Percentiles rank a stretch among this genome's conserved stretches.
Conservation (phyloP, 2,888 invertebrate species). For the Hedya salicella region DNA sequence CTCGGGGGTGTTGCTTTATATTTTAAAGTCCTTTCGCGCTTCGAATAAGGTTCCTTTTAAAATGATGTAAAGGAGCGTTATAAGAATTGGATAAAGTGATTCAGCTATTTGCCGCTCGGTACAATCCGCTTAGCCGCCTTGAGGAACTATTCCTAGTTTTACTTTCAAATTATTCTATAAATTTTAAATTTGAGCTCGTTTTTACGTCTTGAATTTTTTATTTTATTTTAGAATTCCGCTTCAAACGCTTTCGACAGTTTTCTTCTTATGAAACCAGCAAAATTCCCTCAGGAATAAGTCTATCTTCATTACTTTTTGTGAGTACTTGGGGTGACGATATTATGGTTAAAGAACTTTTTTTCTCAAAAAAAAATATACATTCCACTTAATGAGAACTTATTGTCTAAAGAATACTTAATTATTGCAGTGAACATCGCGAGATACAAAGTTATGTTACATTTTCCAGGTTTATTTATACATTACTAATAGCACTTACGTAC, state of each 20-base stretch:
- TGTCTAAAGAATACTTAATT: no score
- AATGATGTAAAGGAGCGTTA: background rate
- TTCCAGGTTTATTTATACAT: no score
- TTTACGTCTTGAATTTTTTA: background rate
- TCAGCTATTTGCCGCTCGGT: background rate
- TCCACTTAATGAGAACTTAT: no score
- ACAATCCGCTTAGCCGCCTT: slow-evolving; percentile 6
- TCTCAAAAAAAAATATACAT: no score
- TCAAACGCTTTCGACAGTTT: background rate
- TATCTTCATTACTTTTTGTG: no score
- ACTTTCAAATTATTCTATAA: slow-evolving; percentile 3
- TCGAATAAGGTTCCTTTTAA: background rate
- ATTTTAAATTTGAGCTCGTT: slow-evolving; percentile 5
- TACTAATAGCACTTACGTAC: no score
- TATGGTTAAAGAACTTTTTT: no score
- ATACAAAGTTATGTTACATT: no score
- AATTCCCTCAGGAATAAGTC: no score
- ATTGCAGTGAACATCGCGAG: no score
- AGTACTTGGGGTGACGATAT: no score
- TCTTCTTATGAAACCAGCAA: no score
- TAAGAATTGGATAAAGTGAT: background rate
- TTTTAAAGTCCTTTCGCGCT: background rate
- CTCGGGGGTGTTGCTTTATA: background rate
- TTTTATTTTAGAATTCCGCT: background rate
- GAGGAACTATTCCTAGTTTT: slow-evolving; percentile 13